phyloP scores from a whole-genome alignment of 2,797 vertebrate genomes.

The Poliocrania exsul region DNA sequence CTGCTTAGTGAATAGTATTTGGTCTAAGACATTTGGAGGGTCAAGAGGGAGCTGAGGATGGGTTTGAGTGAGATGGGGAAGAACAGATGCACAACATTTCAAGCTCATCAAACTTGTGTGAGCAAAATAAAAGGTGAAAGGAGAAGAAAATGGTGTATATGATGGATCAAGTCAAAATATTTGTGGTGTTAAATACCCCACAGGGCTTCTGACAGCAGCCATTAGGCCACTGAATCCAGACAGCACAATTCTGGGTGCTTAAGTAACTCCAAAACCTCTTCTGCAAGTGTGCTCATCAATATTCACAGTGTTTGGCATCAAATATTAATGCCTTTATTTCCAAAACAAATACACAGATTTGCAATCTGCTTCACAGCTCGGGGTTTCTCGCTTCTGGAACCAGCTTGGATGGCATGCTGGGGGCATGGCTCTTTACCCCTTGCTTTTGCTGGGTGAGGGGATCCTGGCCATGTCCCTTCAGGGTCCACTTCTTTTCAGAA shows the following conservation, averaged over 20 bases:
- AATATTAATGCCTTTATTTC: slow-evolving; percentile 55
- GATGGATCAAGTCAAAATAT: not conserved
- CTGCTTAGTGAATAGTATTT: accelerated
- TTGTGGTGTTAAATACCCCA: not conserved
- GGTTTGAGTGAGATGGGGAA: not conserved
- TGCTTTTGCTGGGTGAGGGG: accelerated
- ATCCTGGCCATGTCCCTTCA: not conserved
- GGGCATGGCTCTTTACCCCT: not conserved
- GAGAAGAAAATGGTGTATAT: not conserved
- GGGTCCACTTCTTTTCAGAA: not conserved
- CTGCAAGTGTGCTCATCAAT: not conserved
- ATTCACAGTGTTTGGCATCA: slow-evolving; percentile 34
- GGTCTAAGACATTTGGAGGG: not conserved
- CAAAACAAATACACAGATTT: slow-evolving; percentile 59
- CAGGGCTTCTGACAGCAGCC: not conserved
- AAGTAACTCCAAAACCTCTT: slow-evolving; percentile 37
- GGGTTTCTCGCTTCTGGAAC: not conserved
- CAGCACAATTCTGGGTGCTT: not conserved
- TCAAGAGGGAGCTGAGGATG: not conserved
- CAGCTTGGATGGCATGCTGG: not conserved
- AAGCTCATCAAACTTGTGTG: not conserved
- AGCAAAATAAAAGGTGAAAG: not conserved
- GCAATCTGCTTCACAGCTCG: not conserved
- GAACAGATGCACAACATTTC: accelerated
- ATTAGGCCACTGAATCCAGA: not conserved